Base-by-base conservation (phyloP, 1,140 invertebrate species). In the Euschistus heros region DNA sequence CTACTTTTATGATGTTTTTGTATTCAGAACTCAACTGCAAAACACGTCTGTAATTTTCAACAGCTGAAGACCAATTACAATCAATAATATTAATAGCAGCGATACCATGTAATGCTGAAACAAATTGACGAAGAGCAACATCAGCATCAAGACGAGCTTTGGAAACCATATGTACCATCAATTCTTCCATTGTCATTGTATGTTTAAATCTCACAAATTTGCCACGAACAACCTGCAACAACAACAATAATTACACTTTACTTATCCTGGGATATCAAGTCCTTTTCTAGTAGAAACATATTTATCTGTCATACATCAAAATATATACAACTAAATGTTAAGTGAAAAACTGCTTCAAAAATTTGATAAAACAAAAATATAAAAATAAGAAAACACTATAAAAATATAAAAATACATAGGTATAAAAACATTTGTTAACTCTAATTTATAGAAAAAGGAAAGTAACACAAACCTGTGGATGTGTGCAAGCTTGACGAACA, bases 401-500 rank as follows among this genome's bases (percentile, higher is more conserved):
- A n/a, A n/a, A n/a, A n/a, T n/a, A n/a, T n/a, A n/a, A n/a, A n/a
- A n/a, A n/a, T n/a, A n/a, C n/a, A n/a, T n/a, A n/a, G n/a, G n/a
- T n/a, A n/a, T n/a, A n/a, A n/a, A n/a, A n/a, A n/a, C n/a, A n/a
- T n/a, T n/a, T n/a, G n/a, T n/a, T n/a, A n/a, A 24, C 27, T n/a
- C 8, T n/a, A 54, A 54, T 54, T 54, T 6, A 13, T 62, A n/a
- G 42, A 42, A 44, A 22, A 17, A 15, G 10, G 37, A n/a, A 20
- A 62, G n/a, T 10, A 7, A 57, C 47, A 37, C 42, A 61, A 66
- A 72, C 71, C 72, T 86, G 84, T 2, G 87, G 87, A 75, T 89
- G 84, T 20, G 82, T 82, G 73, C 87, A 90, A 0, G 85, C 85
- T 74, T 89, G 84, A 2, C 87, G 77, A 47, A 91, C 76, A 47